Conservation (phyloP, 2,113 vertebrate species). For the Rhynchomys soricoides region DNA sequence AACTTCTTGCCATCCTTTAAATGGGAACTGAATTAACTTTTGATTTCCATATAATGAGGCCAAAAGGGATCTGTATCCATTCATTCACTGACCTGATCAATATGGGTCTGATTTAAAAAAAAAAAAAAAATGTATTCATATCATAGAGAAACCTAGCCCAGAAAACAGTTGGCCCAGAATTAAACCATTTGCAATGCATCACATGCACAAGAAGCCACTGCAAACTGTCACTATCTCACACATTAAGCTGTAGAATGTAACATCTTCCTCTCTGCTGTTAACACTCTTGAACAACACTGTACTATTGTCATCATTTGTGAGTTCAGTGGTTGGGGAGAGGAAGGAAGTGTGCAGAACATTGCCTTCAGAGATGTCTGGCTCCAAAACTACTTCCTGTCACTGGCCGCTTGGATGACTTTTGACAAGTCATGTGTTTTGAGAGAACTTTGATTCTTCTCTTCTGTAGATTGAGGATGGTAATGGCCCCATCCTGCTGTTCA, state of each 20-base stretch:
- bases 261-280: not conserved
- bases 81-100: slow-evolving; percentile 65
- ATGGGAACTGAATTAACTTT: slow-evolving; percentile 73
- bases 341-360: not conserved
- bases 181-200: slow-evolving; percentile 48
- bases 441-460: not conserved
- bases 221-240: not conserved
- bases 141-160: not conserved
- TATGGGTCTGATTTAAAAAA: slow-evolving; percentile 40
- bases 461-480: not conserved
- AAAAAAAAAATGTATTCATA: slow-evolving; percentile 67
- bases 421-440: not conserved
- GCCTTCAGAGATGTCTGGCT: not conserved
- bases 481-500: not conserved
- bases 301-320: rapidly evolving
- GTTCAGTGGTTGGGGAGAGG: not conserved
- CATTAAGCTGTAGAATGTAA: not conserved
- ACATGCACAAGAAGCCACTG: not conserved
- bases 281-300: not conserved
- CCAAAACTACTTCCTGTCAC: not conserved
- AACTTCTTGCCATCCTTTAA: slow-evolving; percentile 70
- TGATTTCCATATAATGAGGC: slow-evolving; percentile 77
- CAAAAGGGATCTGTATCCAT: slow-evolving; percentile 63
- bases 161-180: slow-evolving; percentile 56
- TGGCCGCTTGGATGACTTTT: not conserved